These are phyloP conservation scores for Rhabdophis nuchalis DNA, from an alignment of 2,797 vertebrate genomes.

Conservation along the genomic window DNA sequence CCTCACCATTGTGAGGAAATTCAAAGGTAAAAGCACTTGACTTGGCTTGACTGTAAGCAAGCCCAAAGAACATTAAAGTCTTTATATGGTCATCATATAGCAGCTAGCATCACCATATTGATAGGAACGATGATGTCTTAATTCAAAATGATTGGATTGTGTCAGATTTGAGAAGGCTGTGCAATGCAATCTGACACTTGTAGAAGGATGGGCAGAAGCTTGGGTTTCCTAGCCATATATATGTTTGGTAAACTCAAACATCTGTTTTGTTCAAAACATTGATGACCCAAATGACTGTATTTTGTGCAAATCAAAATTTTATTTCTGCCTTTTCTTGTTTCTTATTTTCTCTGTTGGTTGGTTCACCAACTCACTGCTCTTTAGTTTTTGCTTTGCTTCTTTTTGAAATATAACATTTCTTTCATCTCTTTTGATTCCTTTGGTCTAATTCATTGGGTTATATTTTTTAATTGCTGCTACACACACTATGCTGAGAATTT, in stretches of 20 bases:
- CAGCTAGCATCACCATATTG: neutral
- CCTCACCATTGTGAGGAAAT: neutral
- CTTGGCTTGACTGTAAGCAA: neutral
- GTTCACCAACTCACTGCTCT: neutral
- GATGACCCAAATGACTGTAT: neutral
- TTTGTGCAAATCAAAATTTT: neutral
- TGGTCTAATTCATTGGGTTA: constrained; percentile 20
- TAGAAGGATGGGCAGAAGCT: neutral
- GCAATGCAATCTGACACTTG: neutral
- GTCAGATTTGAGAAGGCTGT: neutral
- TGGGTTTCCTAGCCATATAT: neutral
- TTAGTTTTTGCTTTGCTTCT: constrained; percentile 32
- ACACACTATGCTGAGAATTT: constrained; percentile 41
- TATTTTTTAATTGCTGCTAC: constrained; percentile 51
- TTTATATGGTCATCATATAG: neutral
- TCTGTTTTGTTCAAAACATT: neutral
- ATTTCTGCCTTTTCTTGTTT: constrained; percentile 21
- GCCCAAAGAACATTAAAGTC: neutral
- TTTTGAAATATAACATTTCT: constrained; percentile 18
- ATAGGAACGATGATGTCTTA: neutral
- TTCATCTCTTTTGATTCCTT: constrained; percentile 29
- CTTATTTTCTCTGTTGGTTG: constrained; percentile 4
- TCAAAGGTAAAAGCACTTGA: neutral
- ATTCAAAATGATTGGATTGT: neutral
- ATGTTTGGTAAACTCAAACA: neutral